A percentile compares a stretch with the other conserved stretches of the same genome.
Conservation (phyloP, 2,113 vertebrate species). For the Pithys albifrons region DNA sequence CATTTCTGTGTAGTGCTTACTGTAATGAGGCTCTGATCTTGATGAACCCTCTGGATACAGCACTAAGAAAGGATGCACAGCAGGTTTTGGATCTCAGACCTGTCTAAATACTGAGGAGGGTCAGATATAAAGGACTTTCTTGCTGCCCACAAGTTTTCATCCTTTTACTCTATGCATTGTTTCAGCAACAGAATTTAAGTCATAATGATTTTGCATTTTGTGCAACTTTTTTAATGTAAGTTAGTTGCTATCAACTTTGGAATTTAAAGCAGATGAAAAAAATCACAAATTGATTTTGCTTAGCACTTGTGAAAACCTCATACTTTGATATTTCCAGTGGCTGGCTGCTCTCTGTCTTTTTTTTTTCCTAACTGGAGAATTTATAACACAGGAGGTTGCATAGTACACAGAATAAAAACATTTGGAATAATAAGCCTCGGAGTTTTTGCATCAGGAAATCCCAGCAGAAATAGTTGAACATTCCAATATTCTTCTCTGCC, state of each 20-base stretch:
- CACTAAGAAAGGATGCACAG: not conserved
- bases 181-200: not conserved
- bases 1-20: not conserved
- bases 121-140: not conserved
- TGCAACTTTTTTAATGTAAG: not conserved
- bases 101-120: not conserved
- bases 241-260: not conserved
- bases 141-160: not conserved
- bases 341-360: not conserved
- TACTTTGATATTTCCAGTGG: not conserved
- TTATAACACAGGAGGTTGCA: not conserved
- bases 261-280: not conserved
- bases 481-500: constrained; percentile 63
- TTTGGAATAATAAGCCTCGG: constrained; percentile 51
- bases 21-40: not conserved
- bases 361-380: not conserved
- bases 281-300: not conserved
- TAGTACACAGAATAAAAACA: constrained; percentile 44
- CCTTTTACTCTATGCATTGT: not conserved
- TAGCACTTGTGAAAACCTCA: not conserved
- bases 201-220: not conserved
- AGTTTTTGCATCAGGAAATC: constrained; percentile 56
- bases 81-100: not conserved
- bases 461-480: constrained; percentile 66
- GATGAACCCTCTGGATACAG: not conserved